Evolutionary conservation across 2,113 vertebrate genomes (phyloP), one percentile per base, ranked within the genome.

Genomic region (Pogonocichla stellata): DNA sequence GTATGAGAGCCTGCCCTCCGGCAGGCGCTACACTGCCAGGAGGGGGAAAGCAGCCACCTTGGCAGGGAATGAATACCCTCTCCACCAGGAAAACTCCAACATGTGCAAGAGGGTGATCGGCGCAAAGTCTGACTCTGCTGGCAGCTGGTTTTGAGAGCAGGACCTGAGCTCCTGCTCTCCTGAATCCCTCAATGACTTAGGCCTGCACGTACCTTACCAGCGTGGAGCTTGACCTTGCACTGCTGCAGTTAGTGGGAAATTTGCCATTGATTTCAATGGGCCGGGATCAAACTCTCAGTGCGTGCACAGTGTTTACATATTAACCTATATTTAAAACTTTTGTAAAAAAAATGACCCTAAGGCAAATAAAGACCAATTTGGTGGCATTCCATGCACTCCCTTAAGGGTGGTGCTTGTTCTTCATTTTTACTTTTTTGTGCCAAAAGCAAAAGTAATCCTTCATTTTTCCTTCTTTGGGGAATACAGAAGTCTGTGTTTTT

Each of bases 51-150:
- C 98, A 92, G 94, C 88, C 34, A 89, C 96, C 0, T 2, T 99
- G 24, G 88, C 98, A 1, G 99, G 99, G 45, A 99, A 98, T 0
- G 99, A 99, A 47, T 98, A 99, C 84, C 99, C 99, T 25, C 99
- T 99, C 72, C 99, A 99, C 90, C 99, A 99, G 93, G 99, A 99
- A 86, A 99, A 99, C 97, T 99, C 99, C 9, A 98, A 99, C 94
- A 99, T 99, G 99, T 99, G 99, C 98, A 99, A 98, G 83, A 97
- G 89, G 89, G 99, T 99, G 79, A 99, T 99, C 6, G 47, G 77
- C 1, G 13, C 94, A 1, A 96, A 98, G 51, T 96, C 97, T 4
- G 98, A 97, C 26, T 87, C 90, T 8, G 89, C 97, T 3, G 54
- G 82, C 8, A 64, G 90, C 87, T 98, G 98, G 98, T 98, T 98